A percentile compares a stretch with the other conserved stretches of the same genome.
Conservation (phyloP, 2,113 vertebrate species). For the Phalacrocorax aristotelis region DNA sequence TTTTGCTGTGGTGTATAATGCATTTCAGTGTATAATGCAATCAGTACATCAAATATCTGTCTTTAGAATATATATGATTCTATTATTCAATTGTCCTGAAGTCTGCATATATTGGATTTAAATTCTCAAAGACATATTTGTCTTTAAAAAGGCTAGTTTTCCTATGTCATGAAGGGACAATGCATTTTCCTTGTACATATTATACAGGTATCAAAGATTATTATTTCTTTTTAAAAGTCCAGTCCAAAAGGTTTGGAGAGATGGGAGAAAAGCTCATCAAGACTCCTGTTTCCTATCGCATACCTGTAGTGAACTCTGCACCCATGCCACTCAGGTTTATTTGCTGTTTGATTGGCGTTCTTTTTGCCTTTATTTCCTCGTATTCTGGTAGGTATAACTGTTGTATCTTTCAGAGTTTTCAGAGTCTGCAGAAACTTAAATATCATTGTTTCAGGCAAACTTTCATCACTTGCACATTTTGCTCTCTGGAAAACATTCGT, state of each 20-base stretch:
- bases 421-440: not conserved
- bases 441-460: not conserved
- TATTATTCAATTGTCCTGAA: not conserved
- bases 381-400: not conserved
- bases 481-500: not conserved
- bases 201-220: not conserved
- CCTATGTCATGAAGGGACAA: not conserved
- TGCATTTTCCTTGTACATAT: not conserved
- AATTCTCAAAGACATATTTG: not conserved
- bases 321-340: no score
- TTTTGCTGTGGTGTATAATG: not conserved
- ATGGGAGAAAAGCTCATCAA: not conserved
- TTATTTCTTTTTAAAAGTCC: not conserved
- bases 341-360: not conserved
- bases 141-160: not conserved
- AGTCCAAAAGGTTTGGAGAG: not conserved
- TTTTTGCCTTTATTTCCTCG: not conserved
- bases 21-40: not conserved
- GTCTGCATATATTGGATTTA: not conserved
- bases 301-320: not conserved
- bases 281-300: accelerated
- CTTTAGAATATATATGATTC: not conserved
- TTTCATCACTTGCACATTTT: not conserved
- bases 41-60: not conserved
- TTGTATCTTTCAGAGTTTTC: not conserved